phyloP scores from a whole-genome alignment of 2,113 vertebrate species.

The Ochotona princeps region DNA sequence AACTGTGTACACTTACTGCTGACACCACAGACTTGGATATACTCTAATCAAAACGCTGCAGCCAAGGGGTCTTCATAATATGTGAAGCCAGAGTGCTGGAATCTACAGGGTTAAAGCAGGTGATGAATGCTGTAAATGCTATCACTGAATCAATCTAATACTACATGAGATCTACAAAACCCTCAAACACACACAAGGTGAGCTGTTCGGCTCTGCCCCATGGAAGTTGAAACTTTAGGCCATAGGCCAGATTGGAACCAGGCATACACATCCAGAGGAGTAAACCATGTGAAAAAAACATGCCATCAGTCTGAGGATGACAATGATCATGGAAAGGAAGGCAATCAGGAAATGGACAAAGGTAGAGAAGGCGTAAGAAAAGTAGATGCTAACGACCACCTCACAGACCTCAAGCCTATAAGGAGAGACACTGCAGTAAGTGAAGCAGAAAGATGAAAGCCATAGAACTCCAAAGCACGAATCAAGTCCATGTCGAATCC shows the following conservation, averaged over 20 bases:
- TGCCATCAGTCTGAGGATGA: no score
- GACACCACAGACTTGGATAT: not conserved
- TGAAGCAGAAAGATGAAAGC: not conserved
- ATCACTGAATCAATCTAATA: not conserved
- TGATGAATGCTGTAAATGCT: not conserved
- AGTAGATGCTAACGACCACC: not conserved
- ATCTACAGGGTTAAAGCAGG: not conserved
- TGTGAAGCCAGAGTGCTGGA: not conserved
- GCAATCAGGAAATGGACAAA: not conserved
- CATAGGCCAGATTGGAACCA: not conserved
- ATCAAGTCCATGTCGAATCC: not conserved
- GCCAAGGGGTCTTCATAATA: not conserved
- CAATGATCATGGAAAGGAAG: not conserved
- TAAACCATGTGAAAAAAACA: no score
- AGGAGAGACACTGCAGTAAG: not conserved
- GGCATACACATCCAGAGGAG: no score
- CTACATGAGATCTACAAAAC: not conserved
- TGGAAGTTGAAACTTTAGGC: not conserved
- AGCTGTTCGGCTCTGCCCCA: not conserved
- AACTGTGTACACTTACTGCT: not conserved
- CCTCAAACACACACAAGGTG: not conserved
- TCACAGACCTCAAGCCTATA: not conserved
- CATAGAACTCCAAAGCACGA: not conserved
- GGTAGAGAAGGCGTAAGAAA: not conserved
- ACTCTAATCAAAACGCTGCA: conserved; percentile 25